Base-by-base conservation (phyloP, 2,888 invertebrate species). In the Anagyrus pseudococci region DNA sequence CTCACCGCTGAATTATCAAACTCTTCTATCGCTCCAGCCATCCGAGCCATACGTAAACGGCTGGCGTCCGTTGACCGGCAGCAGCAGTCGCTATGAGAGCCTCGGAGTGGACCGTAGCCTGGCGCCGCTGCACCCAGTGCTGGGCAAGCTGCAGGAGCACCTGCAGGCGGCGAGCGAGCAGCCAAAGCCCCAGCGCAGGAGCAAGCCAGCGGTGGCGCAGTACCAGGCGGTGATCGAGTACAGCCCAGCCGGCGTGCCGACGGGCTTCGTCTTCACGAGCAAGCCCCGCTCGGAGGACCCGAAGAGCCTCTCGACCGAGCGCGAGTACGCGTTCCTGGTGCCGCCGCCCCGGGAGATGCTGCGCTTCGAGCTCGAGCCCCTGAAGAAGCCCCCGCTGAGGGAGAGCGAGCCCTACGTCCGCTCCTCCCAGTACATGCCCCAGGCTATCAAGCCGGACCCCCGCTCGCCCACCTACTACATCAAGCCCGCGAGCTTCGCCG, bases 231-330 rank as follows among this genome's bases (percentile, higher is more conserved):
- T 37, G 13, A 72, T 47, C 23, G 76, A 75, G 6, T 75, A 71
- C 64, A 73, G 23, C 46, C 75, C 76, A 0, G 47, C 47, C 13
- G 72, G 74, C 1, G 75, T 73, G 80, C 49, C 63, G 19, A 37
- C 63, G 1, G 88, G 87, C 67, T 87, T 87, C 74, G 83, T 84
- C 17, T 87, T 85, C 68, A 86, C 86, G 79, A 85, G 13, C 85
- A 86, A 76, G 83, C 83, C 58, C 15, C 46, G 50, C 6, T 29
- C 66, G 80, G 84, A 70, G 82, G 59, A 72, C 0, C 64, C 58
- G 17, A 74, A 78, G 43, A 72, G 75, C 46, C 46, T 71, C 1
- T 64, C 72, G 1, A 72, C 77, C 43, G 79, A 77, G 29, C 77
- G 77, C 0, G 69, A 74, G 13, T 79, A 76, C 60, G 73, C 77